Conservation (phyloP, 1,140 invertebrate genomes). For the Drosophila pachea region DNA sequence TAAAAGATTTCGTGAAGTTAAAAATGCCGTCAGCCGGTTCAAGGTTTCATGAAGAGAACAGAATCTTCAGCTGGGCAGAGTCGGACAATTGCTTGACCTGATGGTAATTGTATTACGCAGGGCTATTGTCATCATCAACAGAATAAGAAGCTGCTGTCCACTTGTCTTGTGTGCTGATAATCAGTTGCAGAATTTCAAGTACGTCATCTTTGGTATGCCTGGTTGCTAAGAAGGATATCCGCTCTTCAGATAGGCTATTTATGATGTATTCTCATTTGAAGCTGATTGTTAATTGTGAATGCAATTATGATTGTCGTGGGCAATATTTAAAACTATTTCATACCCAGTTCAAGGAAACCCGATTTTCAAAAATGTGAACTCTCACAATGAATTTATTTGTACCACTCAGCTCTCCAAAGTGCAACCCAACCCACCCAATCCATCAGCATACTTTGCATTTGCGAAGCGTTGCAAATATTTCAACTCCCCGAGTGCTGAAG, state of each 20-base stretch:
- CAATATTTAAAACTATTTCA: no score
- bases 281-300: not conserved
- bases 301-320: slow-evolving; percentile 20
- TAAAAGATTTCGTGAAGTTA: slow-evolving; percentile 15
- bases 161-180: slow-evolving; percentile 26
- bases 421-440: slow-evolving; percentile 9
- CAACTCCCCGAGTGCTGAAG: slow-evolving; percentile 24
- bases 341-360: no score
- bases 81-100: slow-evolving; percentile 9
- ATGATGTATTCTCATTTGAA: slow-evolving; percentile 30
- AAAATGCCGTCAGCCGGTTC: slow-evolving; percentile 38
- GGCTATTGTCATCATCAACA: slow-evolving; percentile 26
- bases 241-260: slow-evolving; percentile 45
- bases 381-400: slow-evolving; percentile 50
- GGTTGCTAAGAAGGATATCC: slow-evolving; percentile 70
- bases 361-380: not conserved
- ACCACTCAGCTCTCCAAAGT: not conserved
- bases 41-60: slow-evolving; percentile 46
- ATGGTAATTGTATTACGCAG: slow-evolving; percentile 32
- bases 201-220: slow-evolving; percentile 22
- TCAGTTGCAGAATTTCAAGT: slow-evolving; percentile 26
- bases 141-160: slow-evolving; percentile 16
- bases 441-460: slow-evolving; percentile 53
- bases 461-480: slow-evolving; percentile 53
- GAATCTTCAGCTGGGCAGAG: slow-evolving; percentile 14